Conservation (phyloP, 2,888 invertebrate species). For the Ennomos fuscantarius region DNA sequence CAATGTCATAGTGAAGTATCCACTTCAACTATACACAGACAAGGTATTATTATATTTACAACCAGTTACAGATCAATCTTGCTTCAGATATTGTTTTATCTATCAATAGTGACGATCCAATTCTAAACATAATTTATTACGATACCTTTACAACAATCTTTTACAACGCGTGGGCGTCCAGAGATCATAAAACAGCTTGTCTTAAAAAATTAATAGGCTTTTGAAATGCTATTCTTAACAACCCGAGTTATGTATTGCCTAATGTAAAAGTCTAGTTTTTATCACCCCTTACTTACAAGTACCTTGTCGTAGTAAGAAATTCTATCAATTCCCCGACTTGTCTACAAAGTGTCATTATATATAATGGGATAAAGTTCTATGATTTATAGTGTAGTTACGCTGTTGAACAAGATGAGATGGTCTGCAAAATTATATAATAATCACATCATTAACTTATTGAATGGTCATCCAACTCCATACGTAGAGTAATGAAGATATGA, state of each 20-base stretch:
- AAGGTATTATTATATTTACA: not conserved
- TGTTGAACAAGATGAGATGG: constrained; percentile 21
- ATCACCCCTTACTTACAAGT: not conserved
- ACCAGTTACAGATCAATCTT: not conserved
- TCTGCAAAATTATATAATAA: constrained; percentile 32
- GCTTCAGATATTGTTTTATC: constrained; percentile 13
- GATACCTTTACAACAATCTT: constrained; percentile 8
- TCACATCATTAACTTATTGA: constrained; percentile 32
- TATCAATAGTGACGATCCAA: constrained; percentile 3
- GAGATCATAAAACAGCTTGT: constrained; percentile 20
- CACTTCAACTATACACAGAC: not conserved
- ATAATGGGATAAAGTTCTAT: constrained; percentile 12
- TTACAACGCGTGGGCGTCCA: constrained; percentile 16
- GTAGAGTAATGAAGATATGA: constrained; percentile 30
- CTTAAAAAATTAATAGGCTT: constrained; percentile 19
- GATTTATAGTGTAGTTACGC: not conserved
- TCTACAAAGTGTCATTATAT: not conserved
- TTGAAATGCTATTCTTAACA: constrained; percentile 21
- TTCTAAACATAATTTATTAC: not conserved
- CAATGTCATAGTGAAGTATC: no score
- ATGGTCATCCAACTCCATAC: constrained; percentile 28
- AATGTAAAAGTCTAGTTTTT: constrained; percentile 19
- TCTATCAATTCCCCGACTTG: not conserved
- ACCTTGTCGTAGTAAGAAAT: constrained; percentile 9
- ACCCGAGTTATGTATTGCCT: constrained; percentile 18